Base-by-base conservation (phyloP, 2,888 invertebrate genomes). In the Leptinotarsa haldemani region DNA sequence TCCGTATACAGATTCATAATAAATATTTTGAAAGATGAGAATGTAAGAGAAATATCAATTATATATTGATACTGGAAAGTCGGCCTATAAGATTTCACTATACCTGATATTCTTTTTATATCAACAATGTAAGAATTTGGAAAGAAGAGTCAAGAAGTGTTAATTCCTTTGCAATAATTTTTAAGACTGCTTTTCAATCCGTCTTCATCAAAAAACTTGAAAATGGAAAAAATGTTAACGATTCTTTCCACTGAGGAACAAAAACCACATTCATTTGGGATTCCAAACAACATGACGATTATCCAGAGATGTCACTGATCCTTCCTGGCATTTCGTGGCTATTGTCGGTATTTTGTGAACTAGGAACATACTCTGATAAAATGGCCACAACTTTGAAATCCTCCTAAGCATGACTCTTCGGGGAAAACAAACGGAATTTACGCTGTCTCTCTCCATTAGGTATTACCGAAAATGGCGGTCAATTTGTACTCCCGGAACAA, bases 401-500 rank as follows among this genome's bases (percentile, higher is more conserved):
- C 56, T 20, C 4, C 12, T 56, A 15, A 9, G 22, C 25, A 15
- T 9, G 56, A 56, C 56, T 56, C 15, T 18, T 56, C 13, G 22
- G 56, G 22, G 20, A 15, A 56, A 56, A 53, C 22, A 56, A 56
- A 56, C 56, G 3, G 20, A 56, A 20, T 22, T 56, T 18, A 52
- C 22, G 18, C 16, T 30, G 30, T 16, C 30, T 67, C 15, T 16
- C 25, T 25, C 56, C 67, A 50, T 40, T 67, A 56, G 22, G 15
- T 18, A 67, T 4, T 67, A 53, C 15, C 20, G 25, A 30, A 56
- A 68, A 56, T 15, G 12, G 18, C 30, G 61, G 61, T 61, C 30
- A 61, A 16, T n/a, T 12, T 5, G 61, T 56, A 56, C 68, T 68
- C 48, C 56, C 46, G 56, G 30, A n/a, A 56, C 47, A 67, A 61